phyloP scores from a whole-genome alignment of 1,140 invertebrate genomes.

The Cyphomyrmex costatus region DNA sequence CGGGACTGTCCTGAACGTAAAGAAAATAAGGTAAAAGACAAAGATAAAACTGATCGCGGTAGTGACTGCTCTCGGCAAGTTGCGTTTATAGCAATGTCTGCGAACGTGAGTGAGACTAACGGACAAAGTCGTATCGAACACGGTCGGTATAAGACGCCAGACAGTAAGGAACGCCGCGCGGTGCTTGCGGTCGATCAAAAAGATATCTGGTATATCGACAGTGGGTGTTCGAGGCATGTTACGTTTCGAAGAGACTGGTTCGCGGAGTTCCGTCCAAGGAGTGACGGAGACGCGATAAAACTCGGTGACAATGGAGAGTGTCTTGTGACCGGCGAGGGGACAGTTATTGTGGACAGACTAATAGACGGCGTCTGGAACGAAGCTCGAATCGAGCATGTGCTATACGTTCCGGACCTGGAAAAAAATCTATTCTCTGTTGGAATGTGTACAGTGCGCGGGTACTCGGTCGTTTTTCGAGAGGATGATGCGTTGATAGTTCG shows the following conservation, averaged over 20 bases:
- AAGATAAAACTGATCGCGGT: too few relatives aligned
- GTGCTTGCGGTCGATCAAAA: too few relatives aligned
- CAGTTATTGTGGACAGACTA: background rate
- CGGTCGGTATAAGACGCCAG: too few relatives aligned
- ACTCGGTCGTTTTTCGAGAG: constrained; percentile 69
- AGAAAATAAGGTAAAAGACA: too few relatives aligned
- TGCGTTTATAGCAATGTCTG: too few relatives aligned
- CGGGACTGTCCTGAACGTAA: too few relatives aligned
- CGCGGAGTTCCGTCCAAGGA: background rate
- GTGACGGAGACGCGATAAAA: background rate
- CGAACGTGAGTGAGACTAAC: too few relatives aligned
- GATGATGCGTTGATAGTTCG: constrained; percentile 54
- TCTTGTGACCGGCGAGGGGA: constrained; percentile 56
- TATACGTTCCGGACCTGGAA: constrained; percentile 62
- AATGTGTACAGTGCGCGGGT: constrained; percentile 40
- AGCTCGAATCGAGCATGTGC: constrained; percentile 58
- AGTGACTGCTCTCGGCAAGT: too few relatives aligned
- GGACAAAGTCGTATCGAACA: too few relatives aligned
- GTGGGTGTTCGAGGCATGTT: background rate
- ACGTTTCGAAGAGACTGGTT: background rate
- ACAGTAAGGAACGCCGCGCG: too few relatives aligned
- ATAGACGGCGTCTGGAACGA: background rate
- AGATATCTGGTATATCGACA: background rate
- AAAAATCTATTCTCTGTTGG: constrained; percentile 77
- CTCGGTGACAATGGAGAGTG: constrained; percentile 65